Conservation (phyloP, 2,113 vertebrate genomes). For the Rhinopomastus cyanomelas region DNA sequence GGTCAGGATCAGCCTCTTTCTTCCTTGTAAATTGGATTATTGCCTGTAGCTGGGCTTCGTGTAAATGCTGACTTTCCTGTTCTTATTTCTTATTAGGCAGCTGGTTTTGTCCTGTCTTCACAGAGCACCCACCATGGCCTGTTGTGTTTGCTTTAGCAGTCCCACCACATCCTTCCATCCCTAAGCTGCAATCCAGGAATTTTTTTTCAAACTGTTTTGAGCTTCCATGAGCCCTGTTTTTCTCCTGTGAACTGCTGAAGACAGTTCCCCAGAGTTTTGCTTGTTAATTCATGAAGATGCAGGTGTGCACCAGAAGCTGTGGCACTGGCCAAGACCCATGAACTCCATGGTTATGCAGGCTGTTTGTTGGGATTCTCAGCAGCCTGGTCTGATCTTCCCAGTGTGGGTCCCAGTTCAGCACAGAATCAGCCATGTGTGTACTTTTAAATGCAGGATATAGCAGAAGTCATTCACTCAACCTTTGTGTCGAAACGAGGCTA, state of each 20-base stretch:
- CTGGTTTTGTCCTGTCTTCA: neutral
- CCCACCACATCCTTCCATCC: neutral
- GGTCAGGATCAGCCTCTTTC: slow-evolving; percentile 2
- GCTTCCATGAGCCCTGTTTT: neutral
- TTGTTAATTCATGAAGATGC: neutral
- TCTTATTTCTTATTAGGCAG: neutral
- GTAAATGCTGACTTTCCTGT: slow-evolving; percentile 12
- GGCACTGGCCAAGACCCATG: neutral
- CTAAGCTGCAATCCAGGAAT: neutral
- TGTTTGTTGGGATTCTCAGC: neutral
- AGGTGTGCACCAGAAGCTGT: neutral
- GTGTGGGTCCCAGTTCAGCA: neutral
- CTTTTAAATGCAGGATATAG: neutral
- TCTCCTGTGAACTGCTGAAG: neutral
- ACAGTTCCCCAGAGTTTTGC: neutral
- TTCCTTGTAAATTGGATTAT: slow-evolving; percentile 26
- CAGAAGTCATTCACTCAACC: neutral
- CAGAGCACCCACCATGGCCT: neutral
- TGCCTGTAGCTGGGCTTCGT: slow-evolving; percentile 17
- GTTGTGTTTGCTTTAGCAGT: neutral
- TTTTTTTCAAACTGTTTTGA: neutral
- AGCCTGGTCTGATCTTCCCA: neutral
- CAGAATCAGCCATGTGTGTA: neutral
- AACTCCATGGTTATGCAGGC: neutral
- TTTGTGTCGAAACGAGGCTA: neutral